phyloP scores from a whole-genome alignment of 2,888 invertebrate genomes.

The Lithophane leautieri region DNA sequence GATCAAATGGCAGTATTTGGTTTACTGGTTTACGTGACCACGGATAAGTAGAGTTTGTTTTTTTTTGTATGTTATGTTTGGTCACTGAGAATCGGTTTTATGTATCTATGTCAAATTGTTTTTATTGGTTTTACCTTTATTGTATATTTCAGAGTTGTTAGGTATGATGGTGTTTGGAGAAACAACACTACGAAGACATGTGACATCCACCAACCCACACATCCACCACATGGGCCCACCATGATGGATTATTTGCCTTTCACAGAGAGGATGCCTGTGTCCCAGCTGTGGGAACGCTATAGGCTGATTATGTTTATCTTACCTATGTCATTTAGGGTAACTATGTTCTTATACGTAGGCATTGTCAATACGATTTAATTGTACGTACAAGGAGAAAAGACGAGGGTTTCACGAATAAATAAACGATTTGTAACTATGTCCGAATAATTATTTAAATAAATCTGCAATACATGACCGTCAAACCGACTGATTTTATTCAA shows the following conservation, averaged over 20 bases:
- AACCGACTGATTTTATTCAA: slow-evolving; percentile 56
- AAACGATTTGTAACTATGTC: slow-evolving; percentile 21
- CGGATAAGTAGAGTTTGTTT: slow-evolving; percentile 28
- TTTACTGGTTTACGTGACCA: slow-evolving; percentile 28
- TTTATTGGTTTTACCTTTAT: background rate
- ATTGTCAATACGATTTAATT: no score
- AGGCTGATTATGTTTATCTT: no score
- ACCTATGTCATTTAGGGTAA: background rate
- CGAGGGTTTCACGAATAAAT: background rate
- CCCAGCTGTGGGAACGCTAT: background rate
- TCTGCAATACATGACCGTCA: slow-evolving; percentile 42
- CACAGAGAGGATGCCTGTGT: no score
- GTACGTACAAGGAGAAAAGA: background rate
- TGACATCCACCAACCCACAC: no score
- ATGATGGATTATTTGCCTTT: no score
- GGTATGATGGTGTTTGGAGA: background rate
- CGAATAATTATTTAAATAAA: slow-evolving; percentile 8
- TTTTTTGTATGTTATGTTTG: slow-evolving; percentile 4
- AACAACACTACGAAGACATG: background rate
- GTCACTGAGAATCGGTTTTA: background rate
- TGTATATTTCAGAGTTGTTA: background rate
- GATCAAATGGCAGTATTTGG: slow-evolving; percentile 29
- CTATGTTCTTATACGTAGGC: background rate
- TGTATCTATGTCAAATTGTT: background rate
- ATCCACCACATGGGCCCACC: no score